Conservation (phyloP, 2,113 vertebrate species). For the Epinephelus cyanopodus region DNA sequence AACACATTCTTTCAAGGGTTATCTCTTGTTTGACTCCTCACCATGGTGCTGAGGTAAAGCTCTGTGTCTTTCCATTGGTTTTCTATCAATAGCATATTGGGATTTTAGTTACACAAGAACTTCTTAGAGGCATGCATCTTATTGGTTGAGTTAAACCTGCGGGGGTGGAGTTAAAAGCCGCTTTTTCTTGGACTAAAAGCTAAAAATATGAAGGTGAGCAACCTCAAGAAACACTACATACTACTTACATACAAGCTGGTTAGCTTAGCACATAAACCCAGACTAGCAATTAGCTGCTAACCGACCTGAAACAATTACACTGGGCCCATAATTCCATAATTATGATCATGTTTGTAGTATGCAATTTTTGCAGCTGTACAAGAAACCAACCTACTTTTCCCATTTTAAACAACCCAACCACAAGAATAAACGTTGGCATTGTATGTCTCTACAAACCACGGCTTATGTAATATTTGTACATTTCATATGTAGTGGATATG, state of each 20-base stretch:
- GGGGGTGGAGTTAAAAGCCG: not conserved
- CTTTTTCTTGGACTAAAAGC: not conserved
- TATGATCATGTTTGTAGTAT: no score
- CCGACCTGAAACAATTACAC: no score
- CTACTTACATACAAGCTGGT: not conserved
- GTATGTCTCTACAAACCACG: no score
- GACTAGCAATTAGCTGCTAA: not conserved
- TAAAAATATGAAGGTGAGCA: constrained; percentile 21
- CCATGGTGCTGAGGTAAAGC: constrained; percentile 4
- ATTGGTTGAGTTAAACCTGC: not conserved
- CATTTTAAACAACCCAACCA: not conserved
- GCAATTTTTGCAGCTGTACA: not conserved
- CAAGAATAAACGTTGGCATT: no score
- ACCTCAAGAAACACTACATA: not conserved
- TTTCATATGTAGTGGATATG: no score
- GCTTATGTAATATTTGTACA: no score
- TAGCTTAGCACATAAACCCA: not conserved
- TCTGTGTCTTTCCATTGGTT: not conserved
- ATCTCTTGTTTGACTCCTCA: constrained; percentile 22
- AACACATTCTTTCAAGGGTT: not conserved
- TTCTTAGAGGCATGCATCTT: not conserved
- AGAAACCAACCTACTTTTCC: not conserved
- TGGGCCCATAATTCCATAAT: not conserved
- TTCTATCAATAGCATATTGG: constrained; percentile 16
- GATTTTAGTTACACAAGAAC: constrained; percentile 19